Evolutionary conservation across 1,140 invertebrate genomes (phyloP), one percentile per base, ranked within the genome.

Genomic region (Potamilus streckersoni): DNA sequence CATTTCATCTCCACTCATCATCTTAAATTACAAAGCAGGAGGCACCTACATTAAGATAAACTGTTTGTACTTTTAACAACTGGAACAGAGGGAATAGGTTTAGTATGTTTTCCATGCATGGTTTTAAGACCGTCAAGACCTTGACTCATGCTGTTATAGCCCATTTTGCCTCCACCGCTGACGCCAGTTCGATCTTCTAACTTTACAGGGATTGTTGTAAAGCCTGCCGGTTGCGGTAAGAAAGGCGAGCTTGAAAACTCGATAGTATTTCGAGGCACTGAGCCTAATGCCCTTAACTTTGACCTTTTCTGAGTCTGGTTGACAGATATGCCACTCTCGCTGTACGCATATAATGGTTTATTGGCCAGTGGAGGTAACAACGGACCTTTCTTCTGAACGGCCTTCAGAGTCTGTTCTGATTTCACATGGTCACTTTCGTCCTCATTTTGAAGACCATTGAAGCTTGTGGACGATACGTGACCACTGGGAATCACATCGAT

Each of bases 91-190:
- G 38, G 73, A 20, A 58, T 19, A 69, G 63, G 65, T 57, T 74
- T 74, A 3, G 23, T 62, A 23, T 31, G 16, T 72, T 77, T 68
- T 6, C 70, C 75, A 63, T 74, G 73, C 67, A 74, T 69, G 8
- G 66, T 57, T 56, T 67, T 72, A 27, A 77, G 27, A 59, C 58
- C 70, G 4, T 70, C 70, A 58, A 71, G 65, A 13, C 75, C 69
- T 55, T 68, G 65, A 0, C 62, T 56, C 70, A 68, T 68, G 38
- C 65, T 20, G 23, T 23, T 62, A n/a, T 23, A 6, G 19, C 60
- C 60, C 19, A n/a, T 14, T 62, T 23, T 23, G 5, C 23, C 19
- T 62, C 60, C 60, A 62, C 60, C 14, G 23, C 23, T 62, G 23
- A 19, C 23, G 23, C 60, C 23, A 12, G 6, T 23, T 31, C 59